Evolutionary conservation across 2,797 vertebrate species (phyloP).

Genomic region (Cirrhinus mrigala): DNA sequence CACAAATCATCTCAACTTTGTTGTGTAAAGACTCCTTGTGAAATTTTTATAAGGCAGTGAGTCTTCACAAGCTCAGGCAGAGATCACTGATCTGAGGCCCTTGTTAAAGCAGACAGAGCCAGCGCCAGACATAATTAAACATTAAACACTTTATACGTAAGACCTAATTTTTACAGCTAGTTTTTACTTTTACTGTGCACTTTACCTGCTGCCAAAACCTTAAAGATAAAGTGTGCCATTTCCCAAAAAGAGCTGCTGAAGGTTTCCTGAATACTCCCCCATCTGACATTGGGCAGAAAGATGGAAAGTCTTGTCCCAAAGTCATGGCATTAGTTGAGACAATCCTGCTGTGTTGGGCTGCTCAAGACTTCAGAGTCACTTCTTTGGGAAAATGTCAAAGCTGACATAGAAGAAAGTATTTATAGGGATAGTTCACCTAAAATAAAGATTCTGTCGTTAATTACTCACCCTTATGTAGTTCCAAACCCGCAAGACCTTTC

Average conservation of each 20-base stretch:
- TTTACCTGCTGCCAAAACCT: not conserved
- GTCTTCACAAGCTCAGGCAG: not conserved
- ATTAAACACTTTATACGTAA: not conserved
- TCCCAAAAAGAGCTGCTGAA: not conserved
- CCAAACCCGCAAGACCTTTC: no score
- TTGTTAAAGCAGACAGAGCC: not conserved
- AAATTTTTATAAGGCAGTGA: not conserved
- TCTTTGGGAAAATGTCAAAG: not conserved
- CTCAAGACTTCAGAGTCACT: not conserved
- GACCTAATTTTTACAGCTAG: not conserved
- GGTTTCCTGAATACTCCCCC: not conserved
- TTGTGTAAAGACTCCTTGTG: conserved; percentile 8
- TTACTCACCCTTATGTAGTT: no score
- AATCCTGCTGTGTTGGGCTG: not conserved
- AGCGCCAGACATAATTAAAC: not conserved
- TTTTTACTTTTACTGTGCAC: conserved; percentile 8
- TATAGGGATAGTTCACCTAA: no score
- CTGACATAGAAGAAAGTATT: not conserved
- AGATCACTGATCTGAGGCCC: not conserved
- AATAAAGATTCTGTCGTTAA: no score
- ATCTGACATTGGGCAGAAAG: not conserved
- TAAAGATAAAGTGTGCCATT: not conserved
- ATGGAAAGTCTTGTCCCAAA: not conserved
- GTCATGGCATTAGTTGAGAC: not conserved
- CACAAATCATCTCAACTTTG: not conserved